Evolutionary conservation across 2,888 invertebrate species (phyloP), one percentile per base, ranked within the genome.

Genomic region (Cremastinae sp.): DNA sequence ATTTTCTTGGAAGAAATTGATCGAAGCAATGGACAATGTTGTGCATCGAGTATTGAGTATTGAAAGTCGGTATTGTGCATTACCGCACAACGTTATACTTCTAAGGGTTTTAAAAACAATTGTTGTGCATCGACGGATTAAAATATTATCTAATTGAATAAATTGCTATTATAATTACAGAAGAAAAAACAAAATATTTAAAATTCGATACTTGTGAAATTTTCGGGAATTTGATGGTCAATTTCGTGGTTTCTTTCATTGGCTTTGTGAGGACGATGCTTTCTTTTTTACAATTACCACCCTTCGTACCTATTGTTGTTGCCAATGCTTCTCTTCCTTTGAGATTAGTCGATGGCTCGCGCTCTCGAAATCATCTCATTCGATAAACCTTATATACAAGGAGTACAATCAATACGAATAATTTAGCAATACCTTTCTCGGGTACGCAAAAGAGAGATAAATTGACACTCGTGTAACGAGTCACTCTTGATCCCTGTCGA

Each of bases 361-460:
- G 28, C 9, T 20, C 51, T 39, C 39, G 51, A 39, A 10, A 37
- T 47, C 12, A 20, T 64, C 53, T 14, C 35, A 20, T 10, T 45
- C 1, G 16, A 1, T 22, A 7, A 16, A 1, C 9, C 18, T 55
- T 28, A n/a, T n/a, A 28, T 41, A 62, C 9, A 35, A 56, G 28
- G 49, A 35, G 20, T 49, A 64, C 49, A 43, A 49, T 74, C 12
- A 12, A 43, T 74, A 41, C 47, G 43, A 8, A 41, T 41, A 56
- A 47, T 45, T 9, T 10, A 35, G 18, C 35, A 28, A 35, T 43
- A 20, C 53, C 51, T 65, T 12, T 22, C 22, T 61, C 8, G 47
- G 45, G n/a, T 28, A 45, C 37, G 53, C 35, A 12, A 61, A 49
- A 43, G 22, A n/a, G 45, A 16, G 35, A 47, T 22, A n/a, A 41